These are phyloP conservation scores for Pangasius mekongensis DNA, from an alignment of 2,797 vertebrate species.

Conservation along the genomic window DNA sequence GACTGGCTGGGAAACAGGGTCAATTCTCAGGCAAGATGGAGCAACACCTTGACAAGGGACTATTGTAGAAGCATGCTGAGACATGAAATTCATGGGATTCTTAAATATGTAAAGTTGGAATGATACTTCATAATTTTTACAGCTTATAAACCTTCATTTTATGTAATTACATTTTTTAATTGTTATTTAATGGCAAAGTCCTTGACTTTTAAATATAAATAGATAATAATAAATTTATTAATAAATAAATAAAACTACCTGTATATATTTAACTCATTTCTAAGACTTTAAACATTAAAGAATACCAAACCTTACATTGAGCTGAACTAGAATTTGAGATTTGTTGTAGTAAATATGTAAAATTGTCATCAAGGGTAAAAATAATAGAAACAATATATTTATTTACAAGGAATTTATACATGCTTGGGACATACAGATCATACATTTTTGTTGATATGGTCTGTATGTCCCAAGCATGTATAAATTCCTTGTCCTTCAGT, in stretches of 20 bases:
- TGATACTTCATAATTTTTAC: background rate
- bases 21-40: background rate
- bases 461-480: background rate
- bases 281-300: background rate
- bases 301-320: background rate
- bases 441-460: too few relatives aligned
- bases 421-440: too few relatives aligned
- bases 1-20: background rate
- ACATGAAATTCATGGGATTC: background rate
- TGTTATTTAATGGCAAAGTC: too few relatives aligned
- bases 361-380: background rate
- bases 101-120: background rate
- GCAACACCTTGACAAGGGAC: background rate
- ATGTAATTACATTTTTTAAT: too few relatives aligned
- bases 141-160: background rate
- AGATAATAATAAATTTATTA: background rate
- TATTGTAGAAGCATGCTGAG: background rate
- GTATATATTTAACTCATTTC: background rate
- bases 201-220: background rate
- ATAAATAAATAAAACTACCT: background rate
- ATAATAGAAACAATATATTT: too few relatives aligned
- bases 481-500: background rate
- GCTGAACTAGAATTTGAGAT: background rate
- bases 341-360: background rate
- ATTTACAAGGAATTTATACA: too few relatives aligned